Conservation (phyloP, 2,888 invertebrate genomes). For the Noctua fimbriata region DNA sequence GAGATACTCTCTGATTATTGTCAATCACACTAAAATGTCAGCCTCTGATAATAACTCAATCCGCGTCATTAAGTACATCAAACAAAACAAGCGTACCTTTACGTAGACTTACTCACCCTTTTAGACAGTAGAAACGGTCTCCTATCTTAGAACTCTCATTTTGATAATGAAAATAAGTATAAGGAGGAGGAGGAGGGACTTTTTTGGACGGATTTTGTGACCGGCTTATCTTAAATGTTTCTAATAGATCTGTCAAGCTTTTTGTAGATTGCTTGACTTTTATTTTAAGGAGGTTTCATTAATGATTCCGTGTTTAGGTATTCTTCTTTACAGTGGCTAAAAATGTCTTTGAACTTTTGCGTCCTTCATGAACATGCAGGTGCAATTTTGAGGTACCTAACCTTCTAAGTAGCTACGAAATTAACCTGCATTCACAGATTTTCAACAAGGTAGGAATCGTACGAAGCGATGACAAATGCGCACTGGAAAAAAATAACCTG, state of each 20-base stretch:
- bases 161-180: slow-evolving; percentile 30
- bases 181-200: background rate
- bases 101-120: slow-evolving; percentile 15
- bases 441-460: too few species aligned
- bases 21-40: slow-evolving; percentile 66
- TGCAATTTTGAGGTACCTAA: background rate
- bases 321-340: background rate
- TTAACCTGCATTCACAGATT: too few species aligned
- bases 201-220: slow-evolving; percentile 16
- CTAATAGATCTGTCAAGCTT: slow-evolving; percentile 12
- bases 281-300: slow-evolving; percentile 3
- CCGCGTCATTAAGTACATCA: slow-evolving; percentile 57
- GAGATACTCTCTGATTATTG: slow-evolving; percentile 72
- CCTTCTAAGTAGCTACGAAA: too few species aligned
- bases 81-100: slow-evolving; percentile 40
- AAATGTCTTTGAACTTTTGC: background rate
- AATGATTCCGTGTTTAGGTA: background rate
- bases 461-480: too few species aligned
- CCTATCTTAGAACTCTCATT: slow-evolving; percentile 44
- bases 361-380: background rate
- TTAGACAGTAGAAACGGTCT: slow-evolving; percentile 22
- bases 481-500: too few species aligned
- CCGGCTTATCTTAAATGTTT: slow-evolving; percentile 22
- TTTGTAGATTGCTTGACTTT: slow-evolving; percentile 26
- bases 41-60: slow-evolving; percentile 62